Conservation (phyloP, 2,797 vertebrate genomes). For the Oryzias dopingdopingensis region DNA sequence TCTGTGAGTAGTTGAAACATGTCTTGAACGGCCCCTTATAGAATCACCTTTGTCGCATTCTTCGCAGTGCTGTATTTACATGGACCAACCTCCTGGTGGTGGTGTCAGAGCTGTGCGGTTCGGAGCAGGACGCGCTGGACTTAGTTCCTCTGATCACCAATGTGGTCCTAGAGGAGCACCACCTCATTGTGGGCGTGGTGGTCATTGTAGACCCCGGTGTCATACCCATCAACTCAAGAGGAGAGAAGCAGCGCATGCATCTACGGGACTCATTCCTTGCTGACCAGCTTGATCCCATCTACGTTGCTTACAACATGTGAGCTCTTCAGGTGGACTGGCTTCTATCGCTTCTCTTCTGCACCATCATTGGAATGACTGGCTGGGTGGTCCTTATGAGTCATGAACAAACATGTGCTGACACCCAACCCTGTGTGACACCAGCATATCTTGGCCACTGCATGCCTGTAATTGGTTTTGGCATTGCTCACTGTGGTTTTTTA, state of each 20-base stretch:
- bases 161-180: conserved; percentile 97
- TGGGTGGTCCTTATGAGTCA: conserved; percentile 38
- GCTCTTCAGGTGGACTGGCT: conserved; percentile 9
- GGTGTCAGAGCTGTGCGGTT: conserved; percentile 95
- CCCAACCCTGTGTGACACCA: conserved; percentile 55
- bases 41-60: not conserved
- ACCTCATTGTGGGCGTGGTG: conserved; percentile 95
- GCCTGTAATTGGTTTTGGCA: conserved; percentile 59
- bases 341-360: conserved; percentile 12
- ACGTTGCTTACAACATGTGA: conserved; percentile 99
- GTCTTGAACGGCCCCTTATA: no score
- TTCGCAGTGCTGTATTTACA: conserved; percentile 91
- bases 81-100: conserved; percentile 99
- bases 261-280: conserved; percentile 97
- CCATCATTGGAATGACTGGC: conserved; percentile 9
- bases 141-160: conserved; percentile 96
- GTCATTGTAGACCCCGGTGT: conserved; percentile 97
- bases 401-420: conserved; percentile 34
- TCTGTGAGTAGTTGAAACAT: no score
- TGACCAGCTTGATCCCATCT: conserved; percentile 97
- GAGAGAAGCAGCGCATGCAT: conserved; percentile 99
- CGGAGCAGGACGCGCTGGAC: conserved; percentile 96
- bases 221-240: conserved; percentile 96
- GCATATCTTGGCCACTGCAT: conserved; percentile 64
- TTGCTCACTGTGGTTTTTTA: conserved; percentile 70